Evolutionary conservation across 2,113 vertebrate genomes (phyloP), one percentile per base, ranked within the genome.

Genomic region (Clarias gariepinus): DNA sequence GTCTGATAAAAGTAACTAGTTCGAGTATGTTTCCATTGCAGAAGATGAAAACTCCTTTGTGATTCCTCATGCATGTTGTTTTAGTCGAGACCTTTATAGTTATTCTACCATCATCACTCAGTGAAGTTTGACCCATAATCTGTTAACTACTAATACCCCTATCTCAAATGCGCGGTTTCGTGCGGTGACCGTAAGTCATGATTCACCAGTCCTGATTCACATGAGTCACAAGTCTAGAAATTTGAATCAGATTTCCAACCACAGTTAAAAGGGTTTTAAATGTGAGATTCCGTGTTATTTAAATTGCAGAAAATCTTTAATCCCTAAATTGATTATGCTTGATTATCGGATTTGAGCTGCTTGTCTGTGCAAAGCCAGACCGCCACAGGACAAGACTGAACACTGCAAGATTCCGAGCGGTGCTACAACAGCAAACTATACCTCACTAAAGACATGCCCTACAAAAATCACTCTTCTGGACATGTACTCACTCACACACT

Each of bases 401-500:
- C 7, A 28, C 21, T 53, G 73, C 41, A 33, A 23, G 55, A 81
- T 61, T 81, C 78, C 61, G 15, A 25, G 57, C 25, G 23, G 28
- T 58, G 55, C 55, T 79, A 79, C 18, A 58, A 61, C 78, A 81
- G 57, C 57, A 60, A 41, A 23, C 57, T 61, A n/a, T 81, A 61
- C 57, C 19, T 61, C 57, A 41, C 30, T 58, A 61, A 11, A 81
- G 30, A 61, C 57, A 81, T 81, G 78, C 30, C 21, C 5, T 41
- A 41, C 25, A 81, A 81, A 8, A 57, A 66, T 58, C 19, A 66
- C 61, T 82, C 30, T 55, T 21, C 2, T 57, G 78, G 61, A 33
- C 25, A 83, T 55, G 28, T 71, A 68, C 81, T 66, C 69, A 77
- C 76, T 33, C 21, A 53, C 74, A 85, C 81, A 78, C 87, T 64